phyloP scores from a whole-genome alignment of 1,140 invertebrate species.

The Rhagoletis pomonella region DNA sequence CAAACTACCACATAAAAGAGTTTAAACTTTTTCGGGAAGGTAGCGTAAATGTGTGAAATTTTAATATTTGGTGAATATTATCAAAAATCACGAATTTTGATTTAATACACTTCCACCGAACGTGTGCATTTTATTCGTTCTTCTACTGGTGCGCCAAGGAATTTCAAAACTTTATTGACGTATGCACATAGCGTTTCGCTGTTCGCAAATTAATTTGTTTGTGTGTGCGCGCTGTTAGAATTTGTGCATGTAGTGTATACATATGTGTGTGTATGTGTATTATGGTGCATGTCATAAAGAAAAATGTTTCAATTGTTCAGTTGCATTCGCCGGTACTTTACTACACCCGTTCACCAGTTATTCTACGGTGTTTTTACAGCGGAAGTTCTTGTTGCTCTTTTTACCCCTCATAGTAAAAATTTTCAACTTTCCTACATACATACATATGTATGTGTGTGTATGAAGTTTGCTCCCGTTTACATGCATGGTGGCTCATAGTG shows the following conservation, averaged over 20 bases:
- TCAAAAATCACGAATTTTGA: no score
- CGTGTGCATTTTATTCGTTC: not conserved
- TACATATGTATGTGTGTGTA: not conserved
- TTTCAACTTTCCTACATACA: no score
- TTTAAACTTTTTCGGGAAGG: no score
- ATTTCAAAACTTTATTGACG: not conserved
- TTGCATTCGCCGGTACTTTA: not conserved
- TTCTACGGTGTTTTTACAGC: not conserved
- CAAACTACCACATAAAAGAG: no score
- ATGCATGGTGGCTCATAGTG: conserved; percentile 12
- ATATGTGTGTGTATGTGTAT: not conserved
- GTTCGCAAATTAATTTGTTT: not conserved
- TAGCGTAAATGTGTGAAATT: no score
- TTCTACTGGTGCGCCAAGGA: not conserved
- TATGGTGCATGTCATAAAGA: conserved; percentile 6
- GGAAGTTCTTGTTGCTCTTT: not conserved
- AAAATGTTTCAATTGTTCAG: conserved; percentile 8
- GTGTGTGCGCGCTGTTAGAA: not conserved
- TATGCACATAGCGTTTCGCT: not conserved
- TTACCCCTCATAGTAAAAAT: not conserved
- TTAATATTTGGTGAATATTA: no score
- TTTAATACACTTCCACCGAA: not conserved
- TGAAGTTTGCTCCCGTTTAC: not conserved
- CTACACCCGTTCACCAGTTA: not conserved
- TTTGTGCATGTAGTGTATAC: not conserved